phyloP scores from a whole-genome alignment of 2,888 invertebrate species.

The Eupithecia inturbata region DNA sequence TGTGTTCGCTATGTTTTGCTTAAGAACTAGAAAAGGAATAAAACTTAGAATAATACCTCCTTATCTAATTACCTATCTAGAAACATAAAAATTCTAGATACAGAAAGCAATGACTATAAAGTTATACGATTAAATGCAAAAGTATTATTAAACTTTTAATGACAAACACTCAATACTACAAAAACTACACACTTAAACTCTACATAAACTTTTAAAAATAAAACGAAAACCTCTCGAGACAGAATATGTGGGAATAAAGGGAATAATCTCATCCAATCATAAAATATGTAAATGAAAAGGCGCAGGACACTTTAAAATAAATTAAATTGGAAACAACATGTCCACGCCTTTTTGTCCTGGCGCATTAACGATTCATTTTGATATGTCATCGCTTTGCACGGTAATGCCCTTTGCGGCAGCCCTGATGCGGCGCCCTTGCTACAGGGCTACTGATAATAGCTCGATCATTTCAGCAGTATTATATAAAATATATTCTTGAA shows the following conservation, averaged over 20 bases:
- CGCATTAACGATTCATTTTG: slow-evolving; percentile 80
- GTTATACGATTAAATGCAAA: neutral
- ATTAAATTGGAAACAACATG: slow-evolving; percentile 28
- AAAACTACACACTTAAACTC: neutral
- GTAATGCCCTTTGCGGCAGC: slow-evolving; percentile 64
- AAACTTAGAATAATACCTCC: neutral
- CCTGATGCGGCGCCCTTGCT: slow-evolving; percentile 50
- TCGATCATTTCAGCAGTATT: slow-evolving; percentile 3
- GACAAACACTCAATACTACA: slow-evolving; percentile 1
- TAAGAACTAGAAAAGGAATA: slow-evolving; percentile 2
- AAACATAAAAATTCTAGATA: slow-evolving; percentile 7
- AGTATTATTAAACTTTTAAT: neutral
- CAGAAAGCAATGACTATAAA: slow-evolving; percentile 6
- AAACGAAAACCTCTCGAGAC: neutral
- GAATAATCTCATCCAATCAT: slow-evolving; percentile 9
- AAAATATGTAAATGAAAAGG: slow-evolving; percentile 14
- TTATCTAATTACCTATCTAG: neutral
- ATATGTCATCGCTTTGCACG: slow-evolving; percentile 73
- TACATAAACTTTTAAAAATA: neutral
- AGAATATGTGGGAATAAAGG: slow-evolving; percentile 3
- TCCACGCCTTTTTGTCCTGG: slow-evolving; percentile 48
- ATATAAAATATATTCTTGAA: too few relatives aligned
- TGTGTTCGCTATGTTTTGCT: neutral
- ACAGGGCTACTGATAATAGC: slow-evolving; percentile 13
- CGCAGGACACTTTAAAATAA: slow-evolving; percentile 24